A percentile compares a stretch with the other conserved stretches of the same genome.
Conservation (phyloP, 1,140 invertebrate genomes). For the Heliconius eleuchia region DNA sequence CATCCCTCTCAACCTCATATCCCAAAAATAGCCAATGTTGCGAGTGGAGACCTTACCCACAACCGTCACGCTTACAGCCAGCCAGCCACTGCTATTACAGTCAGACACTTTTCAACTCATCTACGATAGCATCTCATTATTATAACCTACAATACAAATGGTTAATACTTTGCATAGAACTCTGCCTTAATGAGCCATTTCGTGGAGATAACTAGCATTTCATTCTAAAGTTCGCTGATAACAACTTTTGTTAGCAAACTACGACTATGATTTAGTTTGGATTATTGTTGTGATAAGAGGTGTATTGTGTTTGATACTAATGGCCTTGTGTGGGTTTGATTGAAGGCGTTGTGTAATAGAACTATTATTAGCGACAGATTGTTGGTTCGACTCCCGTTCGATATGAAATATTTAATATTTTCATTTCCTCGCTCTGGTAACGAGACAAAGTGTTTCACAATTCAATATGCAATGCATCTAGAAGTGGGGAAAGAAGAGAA, state of each 20-base stretch:
- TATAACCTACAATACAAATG: conserved; percentile 10
- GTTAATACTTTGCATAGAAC: neutral
- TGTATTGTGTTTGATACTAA: conserved; percentile 2
- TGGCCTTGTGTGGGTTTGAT: neutral
- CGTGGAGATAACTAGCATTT: conserved; percentile 33
- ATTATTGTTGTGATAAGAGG: neutral
- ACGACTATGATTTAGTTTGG: conserved; percentile 4
- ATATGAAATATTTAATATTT: too few relatives aligned
- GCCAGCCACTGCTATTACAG: neutral
- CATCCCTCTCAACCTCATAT: too few relatives aligned
- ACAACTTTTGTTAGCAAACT: conserved; percentile 6
- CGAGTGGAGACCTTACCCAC: too few relatives aligned
- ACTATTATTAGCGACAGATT: too few relatives aligned
- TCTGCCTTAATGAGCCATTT: conserved; percentile 5
- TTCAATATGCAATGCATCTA: too few relatives aligned
- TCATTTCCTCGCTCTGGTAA: too few relatives aligned
- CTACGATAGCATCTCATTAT: conserved; percentile 15
- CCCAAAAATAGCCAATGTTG: too few relatives aligned
- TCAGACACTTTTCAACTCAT: neutral
- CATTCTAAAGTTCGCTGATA: conserved; percentile 31
- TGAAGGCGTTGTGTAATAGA: neutral
- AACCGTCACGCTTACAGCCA: too few relatives aligned
- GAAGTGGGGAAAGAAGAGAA: too few relatives aligned
- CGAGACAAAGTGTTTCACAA: too few relatives aligned
- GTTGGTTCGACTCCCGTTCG: too few relatives aligned